These are phyloP conservation scores for Glyphotaelius pellucidus DNA, from an alignment of 2,888 invertebrate species.

Conservation along the genomic window DNA sequence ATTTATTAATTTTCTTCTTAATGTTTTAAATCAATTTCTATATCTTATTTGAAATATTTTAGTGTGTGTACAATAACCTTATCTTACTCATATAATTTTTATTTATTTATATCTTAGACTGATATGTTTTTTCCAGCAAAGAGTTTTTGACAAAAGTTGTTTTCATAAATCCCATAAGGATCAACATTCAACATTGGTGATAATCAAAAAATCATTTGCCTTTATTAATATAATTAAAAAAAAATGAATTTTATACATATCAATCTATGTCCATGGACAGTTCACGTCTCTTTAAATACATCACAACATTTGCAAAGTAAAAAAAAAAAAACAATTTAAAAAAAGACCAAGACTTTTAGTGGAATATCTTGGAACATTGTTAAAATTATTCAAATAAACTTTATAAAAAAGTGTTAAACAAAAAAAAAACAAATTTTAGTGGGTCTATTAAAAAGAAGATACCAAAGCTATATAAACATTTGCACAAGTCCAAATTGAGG, in stretches of 20 bases:
- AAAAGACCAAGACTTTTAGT: neutral
- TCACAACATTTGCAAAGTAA: neutral
- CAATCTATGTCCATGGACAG: neutral
- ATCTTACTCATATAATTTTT: neutral
- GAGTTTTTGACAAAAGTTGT: slow-evolving; percentile 2
- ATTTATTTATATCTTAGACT: slow-evolving; percentile 2
- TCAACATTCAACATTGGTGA: neutral
- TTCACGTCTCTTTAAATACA: neutral
- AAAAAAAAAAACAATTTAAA: neutral
- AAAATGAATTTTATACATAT: neutral
- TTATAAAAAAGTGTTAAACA: neutral
- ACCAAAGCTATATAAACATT: neutral
- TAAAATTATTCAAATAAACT: neutral
- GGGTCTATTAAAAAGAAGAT: neutral
- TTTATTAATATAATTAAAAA: neutral
- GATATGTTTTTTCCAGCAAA: neutral
- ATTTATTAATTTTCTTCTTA: neutral
- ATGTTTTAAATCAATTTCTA: slow-evolving; percentile 2
- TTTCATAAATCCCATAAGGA: neutral
- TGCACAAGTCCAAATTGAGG: neutral
- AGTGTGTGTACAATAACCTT: neutral
- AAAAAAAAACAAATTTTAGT: neutral
- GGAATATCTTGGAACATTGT: neutral
- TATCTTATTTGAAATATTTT: neutral
- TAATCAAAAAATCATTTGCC: slow-evolving; percentile 2